Base-by-base conservation (phyloP, 1,140 invertebrate species). In the Drosophila ambigua region DNA sequence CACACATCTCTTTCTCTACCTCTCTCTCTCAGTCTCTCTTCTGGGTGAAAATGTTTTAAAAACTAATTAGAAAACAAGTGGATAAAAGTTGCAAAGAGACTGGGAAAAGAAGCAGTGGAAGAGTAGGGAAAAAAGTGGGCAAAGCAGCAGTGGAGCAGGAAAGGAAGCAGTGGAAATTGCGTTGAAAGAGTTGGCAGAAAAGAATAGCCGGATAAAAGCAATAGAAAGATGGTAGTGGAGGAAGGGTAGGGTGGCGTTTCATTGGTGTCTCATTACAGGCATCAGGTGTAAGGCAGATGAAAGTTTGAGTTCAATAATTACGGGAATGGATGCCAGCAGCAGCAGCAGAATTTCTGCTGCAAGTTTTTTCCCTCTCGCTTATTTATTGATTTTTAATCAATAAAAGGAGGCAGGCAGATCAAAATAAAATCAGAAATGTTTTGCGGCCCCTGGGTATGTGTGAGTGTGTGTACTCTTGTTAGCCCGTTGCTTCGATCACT, bases 221-320 rank as follows among this genome's bases (percentile, higher is more conserved):
- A 39, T 0, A 39, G 11, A 39, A 9, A 13, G 11, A 39, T 9
- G 35, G 3, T 2, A 9, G 4, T 3, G 4, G 11, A 13, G 11
- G 35, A 1, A 5, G 35, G 65, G 9, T 8, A 8, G 16, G 23
- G n/a, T 20, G 44, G 8, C 0, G 8, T 8, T 2, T 16, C 4
- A 1, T 20, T 11, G 44, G 26, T 46, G 24, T 26, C 67, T 58
- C 51, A 67, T 69, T 69, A 69, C 52, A 26, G 50, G 26, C 50
- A 44, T 45, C 60, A 53, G 60, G 35, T 39, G 4, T 39, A 39
- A 39, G 35, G 41, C 51, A 54, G 67, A 66, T 69, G 67, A 69
- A 71, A 69, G 67, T 71, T 71, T 69, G 39, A 71, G 65, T 58
- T 69, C 65, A 71, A 69, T 71, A 69, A 71, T 71, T 71, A 71